These are phyloP conservation scores for Agonopterix heracliana DNA, from an alignment of 2,888 invertebrate species.

Conservation along the genomic window DNA sequence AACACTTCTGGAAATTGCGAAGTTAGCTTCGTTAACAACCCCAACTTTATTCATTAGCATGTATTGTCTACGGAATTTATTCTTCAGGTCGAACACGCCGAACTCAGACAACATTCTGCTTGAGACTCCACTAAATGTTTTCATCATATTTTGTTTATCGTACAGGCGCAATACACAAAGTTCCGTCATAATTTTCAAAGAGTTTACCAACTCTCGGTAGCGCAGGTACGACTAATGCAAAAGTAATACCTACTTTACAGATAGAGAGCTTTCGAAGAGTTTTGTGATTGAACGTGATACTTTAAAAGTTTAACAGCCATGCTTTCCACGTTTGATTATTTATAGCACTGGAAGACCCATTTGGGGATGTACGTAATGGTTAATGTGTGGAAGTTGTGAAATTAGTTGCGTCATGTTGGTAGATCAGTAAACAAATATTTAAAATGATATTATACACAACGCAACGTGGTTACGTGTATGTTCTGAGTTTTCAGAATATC, in stretches of 20 bases:
- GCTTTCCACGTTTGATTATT: neutral
- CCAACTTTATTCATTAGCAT: conserved; percentile 73
- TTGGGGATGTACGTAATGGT: no score
- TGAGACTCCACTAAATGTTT: conserved; percentile 54
- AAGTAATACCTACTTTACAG: neutral
- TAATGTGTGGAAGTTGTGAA: no score
- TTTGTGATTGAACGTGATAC: no score
- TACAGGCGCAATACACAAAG: conserved; percentile 39
- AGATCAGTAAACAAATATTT: no score
- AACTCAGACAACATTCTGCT: conserved; percentile 45
- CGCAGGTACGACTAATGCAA: conserved; percentile 1
- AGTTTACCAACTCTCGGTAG: conserved; percentile 17
- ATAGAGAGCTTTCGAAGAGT: no score
- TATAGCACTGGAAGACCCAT: no score
- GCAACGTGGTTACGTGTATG: no score
- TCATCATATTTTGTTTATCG: conserved; percentile 60
- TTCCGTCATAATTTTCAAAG: conserved; percentile 44
- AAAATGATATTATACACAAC: no score
- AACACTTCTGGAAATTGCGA: conserved; percentile 61
- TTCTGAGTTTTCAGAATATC: no score
- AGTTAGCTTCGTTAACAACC: conserved; percentile 66
- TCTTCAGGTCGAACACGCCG: conserved; percentile 56
- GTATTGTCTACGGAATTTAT: conserved; percentile 70
- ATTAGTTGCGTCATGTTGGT: no score
- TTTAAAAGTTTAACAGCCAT: neutral